Base-by-base conservation (phyloP, 2,888 invertebrate genomes). In the Lypha dubia region DNA sequence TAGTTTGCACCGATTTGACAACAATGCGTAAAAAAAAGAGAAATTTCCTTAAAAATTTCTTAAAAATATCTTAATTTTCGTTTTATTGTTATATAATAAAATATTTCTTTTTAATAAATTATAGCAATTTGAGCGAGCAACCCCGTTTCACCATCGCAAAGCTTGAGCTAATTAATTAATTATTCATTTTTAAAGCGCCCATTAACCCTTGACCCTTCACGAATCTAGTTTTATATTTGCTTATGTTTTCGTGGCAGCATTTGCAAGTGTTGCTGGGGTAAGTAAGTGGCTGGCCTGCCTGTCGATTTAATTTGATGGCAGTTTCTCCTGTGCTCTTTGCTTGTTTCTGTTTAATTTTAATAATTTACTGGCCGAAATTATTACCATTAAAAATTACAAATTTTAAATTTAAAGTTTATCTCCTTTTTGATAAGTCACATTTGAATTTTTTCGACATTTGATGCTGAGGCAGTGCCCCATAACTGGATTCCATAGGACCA, bases 301-400 rank as follows among this genome's bases (percentile, higher is more conserved):
- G 32, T 35, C 5, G 13, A 4, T 44, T 65, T 46, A 15, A 15
- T 28, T 20, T 28, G 22, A 28, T 24, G 51, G 24, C 13, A 3
- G 15, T 11, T n/a, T 41, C 51, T 20, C 11, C n/a, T 41, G 7
- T n/a, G 28, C 3, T 13, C 24, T 38, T 24, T 1, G 6, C 4
- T 1, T 28, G 24, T 22, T 58, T 24, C 5, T 24, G 13, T 51
- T 28, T 15, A 13, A 32, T 53, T 63, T 63, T 8, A 46, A 84
- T 84, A 84, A 80, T 84, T 84, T 81, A 84, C 68, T 68, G 56
- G 77, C 68, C 73, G 17, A 84, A 77, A 84, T 84, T 77, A 84
- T 80, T 77, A 62, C 73, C 62, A 84, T 81, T 81, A 81, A 81
- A 77, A 76, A 82, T 32, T 5, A 49, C 73, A 74, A 81, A 81